Conservation (phyloP, 1,140 invertebrate species). For the Bombus sylvicola region DNA sequence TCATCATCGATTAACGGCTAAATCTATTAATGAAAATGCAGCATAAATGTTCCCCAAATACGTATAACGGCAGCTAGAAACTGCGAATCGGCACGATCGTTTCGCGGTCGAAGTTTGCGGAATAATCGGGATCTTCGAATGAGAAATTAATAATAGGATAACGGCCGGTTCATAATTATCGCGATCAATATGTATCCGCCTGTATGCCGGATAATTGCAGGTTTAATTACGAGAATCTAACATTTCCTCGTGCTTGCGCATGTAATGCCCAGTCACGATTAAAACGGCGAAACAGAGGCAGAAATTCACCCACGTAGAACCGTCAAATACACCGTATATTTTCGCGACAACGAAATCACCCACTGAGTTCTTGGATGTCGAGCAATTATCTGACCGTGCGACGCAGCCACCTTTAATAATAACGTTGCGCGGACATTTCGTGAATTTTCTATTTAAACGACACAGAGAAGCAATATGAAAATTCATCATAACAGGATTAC, state of each 20-base stretch:
- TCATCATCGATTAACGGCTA: background rate
- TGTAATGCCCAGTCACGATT: background rate
- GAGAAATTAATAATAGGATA: constrained; percentile 36
- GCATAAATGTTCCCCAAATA: background rate
- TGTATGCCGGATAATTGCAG: constrained; percentile 38
- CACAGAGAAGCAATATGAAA: too few relatives aligned
- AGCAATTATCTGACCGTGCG: background rate
- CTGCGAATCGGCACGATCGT: background rate
- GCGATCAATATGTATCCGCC: constrained; percentile 28
- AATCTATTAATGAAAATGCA: background rate
- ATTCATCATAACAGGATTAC: too few relatives aligned
- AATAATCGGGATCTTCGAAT: background rate
- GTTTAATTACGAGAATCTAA: constrained; percentile 41
- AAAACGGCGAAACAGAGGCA: background rate
- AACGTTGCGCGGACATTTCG: background rate
- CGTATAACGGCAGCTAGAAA: background rate
- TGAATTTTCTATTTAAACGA: background rate
- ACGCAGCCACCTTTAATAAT: background rate
- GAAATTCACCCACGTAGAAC: constrained; percentile 9
- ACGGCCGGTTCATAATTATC: constrained; percentile 25
- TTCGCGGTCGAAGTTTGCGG: background rate
- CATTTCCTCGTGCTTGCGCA: background rate
- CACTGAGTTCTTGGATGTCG: constrained; percentile 2
- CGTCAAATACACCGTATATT: background rate
- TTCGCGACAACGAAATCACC: background rate